Conservation (phyloP, 2,113 vertebrate genomes). For the Cathartes aura region DNA sequence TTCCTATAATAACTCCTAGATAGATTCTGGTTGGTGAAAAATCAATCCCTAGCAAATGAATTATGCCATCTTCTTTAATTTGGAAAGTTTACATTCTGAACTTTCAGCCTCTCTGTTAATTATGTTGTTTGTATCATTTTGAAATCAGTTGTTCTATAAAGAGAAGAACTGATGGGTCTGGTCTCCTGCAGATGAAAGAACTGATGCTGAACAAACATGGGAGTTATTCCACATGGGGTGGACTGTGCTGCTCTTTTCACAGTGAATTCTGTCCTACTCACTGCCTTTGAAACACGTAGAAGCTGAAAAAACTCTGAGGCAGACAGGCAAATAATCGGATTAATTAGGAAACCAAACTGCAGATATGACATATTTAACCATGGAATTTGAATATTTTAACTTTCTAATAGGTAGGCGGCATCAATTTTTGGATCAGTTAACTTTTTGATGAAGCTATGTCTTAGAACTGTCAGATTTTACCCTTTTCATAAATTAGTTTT, state of each 20-base stretch:
- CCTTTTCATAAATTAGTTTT: neutral
- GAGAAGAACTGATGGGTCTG: neutral
- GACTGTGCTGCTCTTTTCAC: neutral
- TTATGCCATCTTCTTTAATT: neutral
- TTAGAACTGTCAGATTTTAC: neutral
- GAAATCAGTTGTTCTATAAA: neutral
- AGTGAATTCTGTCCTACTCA: neutral
- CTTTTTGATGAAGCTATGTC: neutral
- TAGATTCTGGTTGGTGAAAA: neutral
- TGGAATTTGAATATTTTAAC: slow-evolving; percentile 13
- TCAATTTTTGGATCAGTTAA: neutral
- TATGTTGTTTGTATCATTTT: neutral
- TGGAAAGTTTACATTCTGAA: neutral
- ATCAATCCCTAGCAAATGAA: neutral
- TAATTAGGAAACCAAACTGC: neutral
- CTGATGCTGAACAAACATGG: neutral
- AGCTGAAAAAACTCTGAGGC: neutral
- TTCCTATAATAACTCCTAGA: neutral
- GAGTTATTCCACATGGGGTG: neutral
- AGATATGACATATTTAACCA: neutral
- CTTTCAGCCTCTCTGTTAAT: neutral
- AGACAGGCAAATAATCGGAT: neutral
- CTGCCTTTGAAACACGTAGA: neutral
- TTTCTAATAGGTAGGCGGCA: neutral
- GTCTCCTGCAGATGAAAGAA: neutral